Percentiles rank a stretch among this genome's conserved stretches.
These are phyloP conservation scores for Bombus difficillimus DNA, from an alignment of 1,140 invertebrate species.

Conservation along the genomic window DNA sequence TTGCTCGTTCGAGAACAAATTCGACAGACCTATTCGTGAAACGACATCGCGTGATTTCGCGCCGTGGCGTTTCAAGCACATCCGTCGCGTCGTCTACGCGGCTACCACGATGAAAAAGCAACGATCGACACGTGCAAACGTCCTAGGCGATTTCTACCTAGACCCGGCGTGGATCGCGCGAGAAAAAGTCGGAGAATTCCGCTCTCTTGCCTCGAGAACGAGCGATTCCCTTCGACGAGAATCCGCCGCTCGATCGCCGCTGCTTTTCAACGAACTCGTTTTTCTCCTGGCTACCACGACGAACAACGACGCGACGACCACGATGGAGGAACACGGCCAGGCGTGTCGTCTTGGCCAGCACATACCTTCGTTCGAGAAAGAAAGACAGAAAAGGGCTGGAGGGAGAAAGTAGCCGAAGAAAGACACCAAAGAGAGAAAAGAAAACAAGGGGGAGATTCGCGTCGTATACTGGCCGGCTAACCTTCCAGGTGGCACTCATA, in stretches of 20 bases:
- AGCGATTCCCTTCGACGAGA: background rate
- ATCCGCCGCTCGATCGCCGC: background rate
- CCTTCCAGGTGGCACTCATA: slow-evolving; percentile 72
- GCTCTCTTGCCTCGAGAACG: background rate
- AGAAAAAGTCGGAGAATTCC: background rate
- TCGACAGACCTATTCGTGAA: background rate
- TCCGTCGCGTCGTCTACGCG: background rate
- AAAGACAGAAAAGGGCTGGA: slow-evolving; percentile 47
- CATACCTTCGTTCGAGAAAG: slow-evolving; percentile 32
- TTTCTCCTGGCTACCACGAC: slow-evolving; percentile 11
- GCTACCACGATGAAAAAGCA: background rate
- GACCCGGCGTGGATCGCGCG: background rate
- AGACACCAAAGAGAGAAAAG: background rate
- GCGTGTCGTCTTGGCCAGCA: background rate
- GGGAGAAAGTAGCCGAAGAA: slow-evolving; percentile 46
- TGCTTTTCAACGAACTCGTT: slow-evolving; percentile 37
- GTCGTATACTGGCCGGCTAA: slow-evolving; percentile 59
- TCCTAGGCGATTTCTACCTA: slow-evolving; percentile 19
- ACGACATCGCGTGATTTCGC: background rate
- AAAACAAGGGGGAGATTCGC: slow-evolving; percentile 35
- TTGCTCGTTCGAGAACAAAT: slow-evolving; percentile 3
- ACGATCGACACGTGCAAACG: background rate
- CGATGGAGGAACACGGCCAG: background rate
- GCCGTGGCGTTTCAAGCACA: background rate
- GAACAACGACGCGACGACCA: background rate